Evolutionary conservation across 2,797 vertebrate species (phyloP).

Genomic region (Poecile montanus): DNA sequence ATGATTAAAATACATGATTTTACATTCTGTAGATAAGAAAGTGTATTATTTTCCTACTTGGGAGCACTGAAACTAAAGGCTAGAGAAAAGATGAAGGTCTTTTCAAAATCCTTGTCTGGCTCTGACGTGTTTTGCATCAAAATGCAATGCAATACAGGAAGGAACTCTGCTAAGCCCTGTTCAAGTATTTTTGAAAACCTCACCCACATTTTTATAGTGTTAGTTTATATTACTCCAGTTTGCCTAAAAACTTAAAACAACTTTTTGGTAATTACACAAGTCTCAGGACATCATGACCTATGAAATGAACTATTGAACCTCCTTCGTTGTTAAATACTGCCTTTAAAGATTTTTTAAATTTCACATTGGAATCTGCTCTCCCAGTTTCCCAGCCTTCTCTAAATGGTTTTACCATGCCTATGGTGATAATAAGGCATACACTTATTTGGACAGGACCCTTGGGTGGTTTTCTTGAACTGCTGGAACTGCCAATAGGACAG

Average conservation of each 20-base stretch:
- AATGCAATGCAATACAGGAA: not conserved
- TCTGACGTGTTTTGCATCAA: not conserved
- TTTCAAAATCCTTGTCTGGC: not conserved
- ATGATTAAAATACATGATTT: not conserved
- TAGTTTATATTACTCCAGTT: not conserved
- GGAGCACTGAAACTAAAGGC: not conserved
- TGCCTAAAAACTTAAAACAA: not conserved
- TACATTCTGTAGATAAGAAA: not conserved
- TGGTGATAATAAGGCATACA: not conserved
- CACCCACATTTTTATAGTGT: not conserved
- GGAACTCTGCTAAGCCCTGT: not conserved
- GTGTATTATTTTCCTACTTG: not conserved
- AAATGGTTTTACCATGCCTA: not conserved
- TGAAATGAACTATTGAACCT: not conserved
- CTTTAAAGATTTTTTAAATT: not conserved
- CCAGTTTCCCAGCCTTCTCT: not conserved
- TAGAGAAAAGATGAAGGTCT: not conserved
- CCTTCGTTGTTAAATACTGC: not conserved
- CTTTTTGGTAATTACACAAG: not conserved
- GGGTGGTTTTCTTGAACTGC: not conserved
- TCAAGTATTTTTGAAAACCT: conserved; percentile 7
- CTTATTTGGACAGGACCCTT: not conserved
- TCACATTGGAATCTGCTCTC: not conserved
- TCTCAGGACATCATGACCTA: not conserved
- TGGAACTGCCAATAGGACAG: not conserved